Evolutionary conservation across 2,888 invertebrate species (phyloP).

Genomic region (Orthosia incerta): DNA sequence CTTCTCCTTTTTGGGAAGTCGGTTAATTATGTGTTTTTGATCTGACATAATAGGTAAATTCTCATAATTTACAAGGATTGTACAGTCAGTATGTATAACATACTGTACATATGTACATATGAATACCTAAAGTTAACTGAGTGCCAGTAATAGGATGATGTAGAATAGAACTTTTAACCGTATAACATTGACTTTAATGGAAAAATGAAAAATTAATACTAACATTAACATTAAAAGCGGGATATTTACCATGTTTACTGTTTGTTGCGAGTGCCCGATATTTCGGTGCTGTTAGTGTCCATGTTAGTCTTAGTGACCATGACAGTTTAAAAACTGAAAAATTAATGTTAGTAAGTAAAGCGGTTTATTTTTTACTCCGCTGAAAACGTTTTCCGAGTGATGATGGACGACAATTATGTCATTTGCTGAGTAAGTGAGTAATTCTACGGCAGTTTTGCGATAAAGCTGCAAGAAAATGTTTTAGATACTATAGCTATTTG

Average conservation of each 20-base stretch:
- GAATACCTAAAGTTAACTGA: not conserved
- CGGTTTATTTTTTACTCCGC: conserved; percentile 15
- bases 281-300: too few relatives aligned
- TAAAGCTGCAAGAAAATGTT: not conserved
- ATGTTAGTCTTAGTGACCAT: too few relatives aligned
- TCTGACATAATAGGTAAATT: not conserved
- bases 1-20: too few relatives aligned
- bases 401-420: conserved; percentile 26
- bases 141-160: not conserved
- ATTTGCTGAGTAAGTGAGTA: conserved; percentile 15
- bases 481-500: not conserved
- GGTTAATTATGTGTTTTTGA: too few relatives aligned
- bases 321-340: too few relatives aligned
- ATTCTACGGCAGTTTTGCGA: not conserved
- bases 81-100: not conserved
- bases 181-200: conserved; percentile 5
- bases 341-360: too few relatives aligned
- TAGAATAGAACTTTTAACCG: not conserved
- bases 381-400: conserved; percentile 1
- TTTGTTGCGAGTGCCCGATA: too few relatives aligned
- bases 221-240: too few relatives aligned
- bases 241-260: too few relatives aligned
- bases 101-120: too few relatives aligned
- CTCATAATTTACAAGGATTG: not conserved
- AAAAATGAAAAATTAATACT: not conserved